Evolutionary conservation across 2,113 vertebrate species (phyloP).

Genomic region (Ptyas mucosa): DNA sequence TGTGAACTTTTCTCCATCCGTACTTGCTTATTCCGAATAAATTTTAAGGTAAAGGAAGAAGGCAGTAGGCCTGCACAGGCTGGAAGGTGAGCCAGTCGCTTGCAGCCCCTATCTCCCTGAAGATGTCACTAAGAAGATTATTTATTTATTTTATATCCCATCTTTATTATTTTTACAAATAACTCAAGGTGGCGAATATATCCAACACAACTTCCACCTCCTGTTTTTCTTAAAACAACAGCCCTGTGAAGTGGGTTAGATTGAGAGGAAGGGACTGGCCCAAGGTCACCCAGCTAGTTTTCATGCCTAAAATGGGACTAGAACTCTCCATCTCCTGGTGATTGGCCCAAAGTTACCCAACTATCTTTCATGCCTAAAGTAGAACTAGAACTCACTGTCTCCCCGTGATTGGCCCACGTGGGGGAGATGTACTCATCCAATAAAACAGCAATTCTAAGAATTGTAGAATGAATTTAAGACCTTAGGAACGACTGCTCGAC

Average conservation of each 20-base stretch:
- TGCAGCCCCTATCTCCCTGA: background rate
- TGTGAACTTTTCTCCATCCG: background rate
- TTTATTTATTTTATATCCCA: background rate
- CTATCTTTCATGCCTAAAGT: too few species aligned
- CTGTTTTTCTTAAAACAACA: background rate
- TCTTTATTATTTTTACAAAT: background rate
- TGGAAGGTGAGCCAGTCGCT: background rate
- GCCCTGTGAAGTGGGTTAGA: too few species aligned
- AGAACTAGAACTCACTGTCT: too few species aligned
- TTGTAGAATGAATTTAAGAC: slow-evolving; percentile 25
- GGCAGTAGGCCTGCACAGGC: too few species aligned
- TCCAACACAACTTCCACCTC: background rate
- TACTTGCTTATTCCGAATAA: background rate
- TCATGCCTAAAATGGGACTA: too few species aligned
- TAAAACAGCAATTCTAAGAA: background rate
- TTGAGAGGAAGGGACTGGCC: too few species aligned
- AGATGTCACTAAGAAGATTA: background rate
- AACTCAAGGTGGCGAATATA: background rate
- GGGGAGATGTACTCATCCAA: background rate
- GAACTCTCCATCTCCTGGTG: too few species aligned
- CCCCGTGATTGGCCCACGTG: background rate
- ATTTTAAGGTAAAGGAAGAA: background rate
- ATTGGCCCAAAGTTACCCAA: too few species aligned
- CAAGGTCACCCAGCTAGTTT: too few species aligned
- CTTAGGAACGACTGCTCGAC: slow-evolving; percentile 28